These are phyloP conservation scores for Brotula barbata DNA, from an alignment of 2,797 vertebrate species.

Conservation along the genomic window DNA sequence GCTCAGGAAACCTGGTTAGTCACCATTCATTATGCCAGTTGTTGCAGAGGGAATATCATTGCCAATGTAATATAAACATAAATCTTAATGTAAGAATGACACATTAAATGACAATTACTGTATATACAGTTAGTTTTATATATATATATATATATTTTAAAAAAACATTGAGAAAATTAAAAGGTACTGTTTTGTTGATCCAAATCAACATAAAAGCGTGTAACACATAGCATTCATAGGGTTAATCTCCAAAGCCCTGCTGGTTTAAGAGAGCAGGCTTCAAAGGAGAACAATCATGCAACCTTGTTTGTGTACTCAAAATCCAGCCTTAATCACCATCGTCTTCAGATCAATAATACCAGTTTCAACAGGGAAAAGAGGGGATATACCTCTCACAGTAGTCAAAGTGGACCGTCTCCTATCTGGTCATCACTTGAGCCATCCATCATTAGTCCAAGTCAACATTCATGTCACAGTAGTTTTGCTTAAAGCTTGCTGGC, in stretches of 20 bases:
- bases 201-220: conserved; percentile 59
- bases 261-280: conserved; percentile 38
- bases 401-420: conserved; percentile 48
- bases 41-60: conserved; percentile 16
- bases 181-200: conserved; percentile 46
- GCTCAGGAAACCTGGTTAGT: conserved; percentile 35
- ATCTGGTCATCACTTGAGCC: conserved; percentile 41
- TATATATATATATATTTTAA: conserved; percentile 10
- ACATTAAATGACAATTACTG: conserved; percentile 13
- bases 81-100: conserved; percentile 3
- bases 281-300: conserved; percentile 48
- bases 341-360: no score
- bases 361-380: conserved; percentile 17
- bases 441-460: conserved; percentile 22
- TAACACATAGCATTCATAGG: conserved; percentile 64
- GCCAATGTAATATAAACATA: conserved; percentile 20
- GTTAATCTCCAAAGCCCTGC: conserved; percentile 49
- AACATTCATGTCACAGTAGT: conserved; percentile 70
- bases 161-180: conserved; percentile 39
- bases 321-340: no score
- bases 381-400: conserved; percentile 53
- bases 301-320: conserved; percentile 46
- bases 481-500: conserved; percentile 71
- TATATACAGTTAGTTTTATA: conserved; percentile 45
- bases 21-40: conserved; percentile 17